Percentiles rank a stretch among this genome's conserved stretches.
These are phyloP conservation scores for Paralinhomoeus sp. DNA, from an alignment of 2,888 invertebrate species.

Conservation along the genomic window DNA sequence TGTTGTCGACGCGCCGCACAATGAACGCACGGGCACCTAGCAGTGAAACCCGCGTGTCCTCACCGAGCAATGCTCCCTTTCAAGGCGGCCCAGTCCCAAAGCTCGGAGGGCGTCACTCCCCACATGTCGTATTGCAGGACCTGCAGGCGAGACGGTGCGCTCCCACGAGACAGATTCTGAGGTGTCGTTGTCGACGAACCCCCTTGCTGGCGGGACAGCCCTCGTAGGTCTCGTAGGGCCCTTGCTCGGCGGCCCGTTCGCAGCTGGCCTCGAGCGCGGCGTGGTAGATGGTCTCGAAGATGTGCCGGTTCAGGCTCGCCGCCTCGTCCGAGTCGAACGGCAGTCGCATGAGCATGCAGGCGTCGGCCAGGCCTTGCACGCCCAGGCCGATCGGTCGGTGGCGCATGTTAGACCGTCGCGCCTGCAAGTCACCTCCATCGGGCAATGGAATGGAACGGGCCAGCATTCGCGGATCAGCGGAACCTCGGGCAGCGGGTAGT, in stretches of 20 bases:
- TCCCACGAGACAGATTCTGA: too few relatives aligned
- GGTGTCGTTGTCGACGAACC: constrained; percentile 19
- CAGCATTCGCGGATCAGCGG: constrained; percentile 11
- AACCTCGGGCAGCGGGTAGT: constrained; percentile 76
- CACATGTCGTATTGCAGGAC: constrained; percentile 95
- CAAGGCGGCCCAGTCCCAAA: constrained; percentile 67
- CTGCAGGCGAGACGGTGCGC: constrained; percentile 22
- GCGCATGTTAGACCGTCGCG: constrained; percentile 51
- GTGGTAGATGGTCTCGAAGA: constrained; percentile 93
- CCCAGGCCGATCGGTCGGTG: constrained; percentile 55
- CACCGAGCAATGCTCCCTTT: constrained; percentile 55
- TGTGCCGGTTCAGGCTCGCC: constrained; percentile 61
- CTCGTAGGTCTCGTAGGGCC: constrained; percentile 62
- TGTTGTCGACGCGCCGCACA: constrained; percentile 9
- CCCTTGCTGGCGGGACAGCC: constrained; percentile 85
- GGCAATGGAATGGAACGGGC: neutral
- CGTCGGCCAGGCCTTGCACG: constrained; percentile 86
- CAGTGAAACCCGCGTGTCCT: constrained; percentile 7
- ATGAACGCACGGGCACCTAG: neutral
- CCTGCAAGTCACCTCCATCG: constrained; percentile 22
- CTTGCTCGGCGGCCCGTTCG: constrained; percentile 59
- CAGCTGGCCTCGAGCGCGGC: constrained; percentile 88
- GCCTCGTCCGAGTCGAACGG: constrained; percentile 78
- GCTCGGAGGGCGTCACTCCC: constrained; percentile 53
- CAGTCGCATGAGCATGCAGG: constrained; percentile 71